A percentile compares a stretch with the other conserved stretches of the same genome.
These are phyloP conservation scores for Loxodonta africana DNA, from an alignment of 2,113 vertebrate genomes.

Conservation along the genomic window DNA sequence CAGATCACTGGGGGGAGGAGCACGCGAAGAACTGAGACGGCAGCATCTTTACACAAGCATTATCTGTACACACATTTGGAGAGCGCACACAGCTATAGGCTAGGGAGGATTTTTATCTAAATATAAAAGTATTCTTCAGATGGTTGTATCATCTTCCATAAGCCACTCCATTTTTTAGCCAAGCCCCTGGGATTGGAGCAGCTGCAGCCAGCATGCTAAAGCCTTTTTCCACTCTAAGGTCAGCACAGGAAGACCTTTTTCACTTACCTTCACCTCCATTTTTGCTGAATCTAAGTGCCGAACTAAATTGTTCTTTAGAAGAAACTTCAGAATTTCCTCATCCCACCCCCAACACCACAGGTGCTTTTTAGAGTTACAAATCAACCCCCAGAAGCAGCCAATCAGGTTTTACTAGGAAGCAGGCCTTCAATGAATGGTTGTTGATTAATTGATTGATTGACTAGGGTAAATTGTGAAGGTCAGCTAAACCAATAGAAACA, in stretches of 20 bases:
- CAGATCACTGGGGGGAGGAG: not conserved
- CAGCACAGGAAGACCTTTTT: not conserved
- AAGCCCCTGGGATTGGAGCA: not conserved
- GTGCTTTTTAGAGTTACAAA: constrained; percentile 42
- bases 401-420: constrained; percentile 24
- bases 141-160: not conserved
- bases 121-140: not conserved
- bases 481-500: constrained; percentile 53
- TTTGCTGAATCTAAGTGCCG: not conserved
- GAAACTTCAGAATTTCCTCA: not conserved
- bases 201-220: not conserved
- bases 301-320: constrained; percentile 47
- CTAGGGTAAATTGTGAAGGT: constrained; percentile 51
- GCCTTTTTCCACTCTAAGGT: not conserved
- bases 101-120: constrained; percentile 19
- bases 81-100: not conserved
- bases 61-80: not conserved
- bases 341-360: not conserved
- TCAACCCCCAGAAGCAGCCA: constrained; percentile 8
- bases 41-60: not conserved
- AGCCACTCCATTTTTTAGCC: not conserved
- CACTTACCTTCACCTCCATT: constrained; percentile 1
- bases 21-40: not conserved
- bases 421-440: constrained; percentile 11
- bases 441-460: constrained; percentile 68